Percentiles rank a stretch among this genome's conserved stretches.
phyloP scores from a whole-genome alignment of 2,113 vertebrate genomes.

The Polypterus senegalus region DNA sequence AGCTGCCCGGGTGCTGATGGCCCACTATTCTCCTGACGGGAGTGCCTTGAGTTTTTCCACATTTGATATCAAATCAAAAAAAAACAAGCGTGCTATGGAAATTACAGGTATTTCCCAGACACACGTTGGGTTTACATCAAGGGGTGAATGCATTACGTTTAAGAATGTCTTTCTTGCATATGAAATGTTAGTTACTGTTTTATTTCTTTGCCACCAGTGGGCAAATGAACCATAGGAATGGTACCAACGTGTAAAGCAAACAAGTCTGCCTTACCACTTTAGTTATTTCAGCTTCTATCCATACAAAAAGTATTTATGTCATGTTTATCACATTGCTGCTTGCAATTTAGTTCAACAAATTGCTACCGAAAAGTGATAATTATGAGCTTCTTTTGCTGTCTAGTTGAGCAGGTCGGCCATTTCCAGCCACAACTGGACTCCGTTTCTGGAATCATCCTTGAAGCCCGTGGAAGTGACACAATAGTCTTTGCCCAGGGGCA shows the following conservation, averaged over 20 bases:
- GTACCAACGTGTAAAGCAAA: too few relatives aligned
- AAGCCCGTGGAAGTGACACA: slow-evolving; percentile 41
- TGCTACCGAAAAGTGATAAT: not conserved
- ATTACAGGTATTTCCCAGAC: slow-evolving; percentile 28
- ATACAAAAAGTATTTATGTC: too few relatives aligned
- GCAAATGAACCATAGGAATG: too few relatives aligned
- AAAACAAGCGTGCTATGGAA: slow-evolving; percentile 36
- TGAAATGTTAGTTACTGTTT: too few relatives aligned
- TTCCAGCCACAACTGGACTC: slow-evolving; percentile 28
- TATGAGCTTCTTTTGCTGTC: not conserved
- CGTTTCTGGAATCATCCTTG: slow-evolving; percentile 28
- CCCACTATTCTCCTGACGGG: slow-evolving; percentile 18
- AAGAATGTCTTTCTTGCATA: too few relatives aligned
- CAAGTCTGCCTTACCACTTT: too few relatives aligned
- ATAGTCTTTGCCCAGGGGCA: slow-evolving; percentile 36
- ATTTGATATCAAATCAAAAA: slow-evolving; percentile 38
- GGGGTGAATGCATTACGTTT: too few relatives aligned
- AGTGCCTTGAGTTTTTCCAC: slow-evolving; percentile 26
- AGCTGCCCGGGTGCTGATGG: slow-evolving; percentile 39
- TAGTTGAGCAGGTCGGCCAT: slow-evolving; percentile 49
- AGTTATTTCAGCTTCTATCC: too few relatives aligned
- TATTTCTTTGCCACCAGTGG: too few relatives aligned
- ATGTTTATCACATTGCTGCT: too few relatives aligned
- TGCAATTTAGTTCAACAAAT: too few relatives aligned
- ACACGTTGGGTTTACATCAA: too few relatives aligned